phyloP scores from a whole-genome alignment of 92 coral and sea anemone genomes.

The Palythoa grandiflora region DNA sequence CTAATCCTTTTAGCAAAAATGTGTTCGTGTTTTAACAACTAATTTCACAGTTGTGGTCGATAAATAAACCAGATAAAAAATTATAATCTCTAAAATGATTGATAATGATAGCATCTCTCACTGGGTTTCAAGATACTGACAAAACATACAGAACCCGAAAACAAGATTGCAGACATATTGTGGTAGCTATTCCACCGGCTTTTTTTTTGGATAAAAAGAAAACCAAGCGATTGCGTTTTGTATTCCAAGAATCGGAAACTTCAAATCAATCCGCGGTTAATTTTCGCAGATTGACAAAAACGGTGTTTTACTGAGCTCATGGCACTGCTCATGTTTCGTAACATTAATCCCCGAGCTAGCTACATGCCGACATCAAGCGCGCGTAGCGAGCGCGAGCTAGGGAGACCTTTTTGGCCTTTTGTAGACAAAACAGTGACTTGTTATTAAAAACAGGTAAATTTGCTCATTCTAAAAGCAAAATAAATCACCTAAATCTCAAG shows the following conservation, averaged over 20 bases:
- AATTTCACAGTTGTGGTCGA: background rate
- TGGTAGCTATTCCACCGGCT: background rate
- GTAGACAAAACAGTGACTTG: conserved; percentile 16
- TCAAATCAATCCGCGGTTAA: background rate
- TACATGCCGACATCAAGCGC: background rate
- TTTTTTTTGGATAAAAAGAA: background rate
- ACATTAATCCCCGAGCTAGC: background rate
- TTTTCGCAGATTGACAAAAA: background rate
- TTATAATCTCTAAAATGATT: no score
- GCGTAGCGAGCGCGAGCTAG: background rate
- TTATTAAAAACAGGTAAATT: conserved; percentile 10
- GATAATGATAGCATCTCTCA: background rate
- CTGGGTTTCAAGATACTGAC: background rate
- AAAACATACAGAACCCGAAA: background rate
- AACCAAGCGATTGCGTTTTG: background rate
- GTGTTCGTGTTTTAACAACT: conserved; percentile 3
- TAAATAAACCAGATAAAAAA: background rate
- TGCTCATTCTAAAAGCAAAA: conserved; percentile 16
- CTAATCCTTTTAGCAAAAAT: conserved; percentile 27
- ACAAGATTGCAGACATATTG: background rate
- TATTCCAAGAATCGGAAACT: background rate
- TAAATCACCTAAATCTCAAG: conserved; percentile 1
- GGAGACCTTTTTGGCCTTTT: background rate
- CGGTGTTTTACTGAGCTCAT: background rate
- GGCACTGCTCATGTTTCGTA: background rate